Conservation (phyloP, 92 coral and sea anemone genomes). For the Heteractis magnifica region DNA sequence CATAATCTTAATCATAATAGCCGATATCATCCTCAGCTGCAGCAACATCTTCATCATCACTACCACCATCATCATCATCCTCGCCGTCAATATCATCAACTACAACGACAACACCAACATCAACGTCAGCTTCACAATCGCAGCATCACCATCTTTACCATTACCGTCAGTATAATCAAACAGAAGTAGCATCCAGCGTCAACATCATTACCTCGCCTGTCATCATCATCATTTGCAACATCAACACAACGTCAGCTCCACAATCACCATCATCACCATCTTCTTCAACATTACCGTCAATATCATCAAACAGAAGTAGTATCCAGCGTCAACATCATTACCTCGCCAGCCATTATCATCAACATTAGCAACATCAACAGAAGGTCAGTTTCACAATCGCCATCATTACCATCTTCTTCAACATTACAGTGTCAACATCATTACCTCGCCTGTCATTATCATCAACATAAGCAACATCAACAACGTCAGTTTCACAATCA, state of each 20-base stretch:
- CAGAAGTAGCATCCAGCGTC: not conserved
- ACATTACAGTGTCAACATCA: not conserved
- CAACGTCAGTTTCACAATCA: not conserved
- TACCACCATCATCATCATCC: not conserved
- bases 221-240: not conserved
- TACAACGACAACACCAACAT: not conserved
- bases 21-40: not conserved
- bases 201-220: not conserved
- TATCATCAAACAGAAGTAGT: too few relatives aligned
- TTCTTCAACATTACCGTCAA: not conserved
- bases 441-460: not conserved
- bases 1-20: not conserved
- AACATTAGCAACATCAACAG: not conserved
- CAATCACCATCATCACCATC: not conserved
- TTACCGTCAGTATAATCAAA: not conserved
- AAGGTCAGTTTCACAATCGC: not conserved
- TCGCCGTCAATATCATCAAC: not conserved
- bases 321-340: constrained; percentile 7
- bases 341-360: not conserved
- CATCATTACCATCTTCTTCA: not conserved
- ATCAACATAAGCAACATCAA: not conserved
- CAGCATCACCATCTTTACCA: constrained; percentile 27
- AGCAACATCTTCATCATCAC: not conserved
- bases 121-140: not conserved
- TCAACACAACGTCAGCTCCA: not conserved